These are phyloP conservation scores for Rhyacophila brunnea DNA, from an alignment of 1,140 invertebrate genomes.

Conservation along the genomic window DNA sequence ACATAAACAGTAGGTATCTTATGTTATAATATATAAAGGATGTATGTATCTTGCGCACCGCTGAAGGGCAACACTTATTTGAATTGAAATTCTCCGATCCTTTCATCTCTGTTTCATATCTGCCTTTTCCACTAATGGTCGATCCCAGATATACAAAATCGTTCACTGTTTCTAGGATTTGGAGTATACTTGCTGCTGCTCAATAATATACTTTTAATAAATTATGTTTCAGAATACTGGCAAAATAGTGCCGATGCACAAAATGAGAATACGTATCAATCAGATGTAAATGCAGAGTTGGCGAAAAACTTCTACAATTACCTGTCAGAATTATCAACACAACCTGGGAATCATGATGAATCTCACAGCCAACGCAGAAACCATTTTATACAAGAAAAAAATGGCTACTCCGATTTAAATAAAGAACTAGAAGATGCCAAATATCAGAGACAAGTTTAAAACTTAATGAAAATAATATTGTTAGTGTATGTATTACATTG, in stretches of 20 bases:
- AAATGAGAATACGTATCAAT: background rate
- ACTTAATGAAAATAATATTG: background rate
- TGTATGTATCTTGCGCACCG: no score
- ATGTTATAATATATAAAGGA: no score
- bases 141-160: no score
- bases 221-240: background rate
- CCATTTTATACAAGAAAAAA: background rate
- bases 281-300: background rate
- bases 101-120: no score
- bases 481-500: no score
- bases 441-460: conserved; percentile 14
- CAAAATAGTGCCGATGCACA: background rate
- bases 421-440: conserved; percentile 12
- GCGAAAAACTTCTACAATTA: conserved; percentile 11
- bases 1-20: no score
- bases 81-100: no score
- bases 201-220: no score
- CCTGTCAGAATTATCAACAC: conserved; percentile 7
- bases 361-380: conserved; percentile 6
- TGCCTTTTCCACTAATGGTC: no score
- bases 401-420: background rate
- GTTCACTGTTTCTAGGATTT: no score
- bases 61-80: no score
- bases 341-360: background rate
- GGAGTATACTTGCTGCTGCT: no score